Conservation (phyloP, 2,797 vertebrate genomes). For the Microcaecilia unicolor region DNA sequence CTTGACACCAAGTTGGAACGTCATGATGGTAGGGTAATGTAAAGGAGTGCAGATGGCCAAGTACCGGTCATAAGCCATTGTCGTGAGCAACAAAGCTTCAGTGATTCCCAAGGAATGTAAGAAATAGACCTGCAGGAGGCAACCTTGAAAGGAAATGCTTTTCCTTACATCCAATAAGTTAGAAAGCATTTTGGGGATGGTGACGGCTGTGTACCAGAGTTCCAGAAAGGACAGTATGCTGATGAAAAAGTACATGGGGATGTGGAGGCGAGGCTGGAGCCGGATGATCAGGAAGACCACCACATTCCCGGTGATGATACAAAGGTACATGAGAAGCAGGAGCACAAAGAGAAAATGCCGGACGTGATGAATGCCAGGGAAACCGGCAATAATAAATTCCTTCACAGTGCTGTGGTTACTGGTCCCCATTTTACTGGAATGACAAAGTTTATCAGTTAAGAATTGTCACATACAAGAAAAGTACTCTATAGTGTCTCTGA, state of each 20-base stretch:
- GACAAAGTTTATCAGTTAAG: too few species aligned
- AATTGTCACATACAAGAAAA: too few species aligned
- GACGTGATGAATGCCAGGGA: not conserved
- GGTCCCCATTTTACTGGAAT: not conserved
- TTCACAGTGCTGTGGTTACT: slow-evolving; percentile 11
- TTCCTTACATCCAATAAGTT: slow-evolving; percentile 9
- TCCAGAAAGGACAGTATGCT: slow-evolving; percentile 17
- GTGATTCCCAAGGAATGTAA: slow-evolving; percentile 18
- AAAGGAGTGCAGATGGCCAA: slow-evolving; percentile 23
- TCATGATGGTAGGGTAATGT: slow-evolving; percentile 8
- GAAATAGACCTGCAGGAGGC: slow-evolving; percentile 29
- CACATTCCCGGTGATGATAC: slow-evolving; percentile 24
- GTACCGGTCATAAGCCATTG: slow-evolving; percentile 23
- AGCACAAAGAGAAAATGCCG: slow-evolving; percentile 3
- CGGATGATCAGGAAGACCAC: slow-evolving; percentile 11
- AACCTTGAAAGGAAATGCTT: slow-evolving; percentile 16
- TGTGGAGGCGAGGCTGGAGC: slow-evolving; percentile 1
- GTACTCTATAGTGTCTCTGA: too few species aligned
- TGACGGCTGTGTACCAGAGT: slow-evolving; percentile 18
- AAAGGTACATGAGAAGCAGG: slow-evolving; percentile 16
- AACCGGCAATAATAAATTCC: slow-evolving; percentile 22
- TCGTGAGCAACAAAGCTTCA: slow-evolving; percentile 12
- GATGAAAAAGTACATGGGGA: slow-evolving; percentile 27
- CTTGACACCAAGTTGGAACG: not conserved
- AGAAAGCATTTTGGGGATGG: slow-evolving; percentile 24